phyloP scores from a whole-genome alignment of 2,113 vertebrate species.

The Eublepharis macularius region DNA sequence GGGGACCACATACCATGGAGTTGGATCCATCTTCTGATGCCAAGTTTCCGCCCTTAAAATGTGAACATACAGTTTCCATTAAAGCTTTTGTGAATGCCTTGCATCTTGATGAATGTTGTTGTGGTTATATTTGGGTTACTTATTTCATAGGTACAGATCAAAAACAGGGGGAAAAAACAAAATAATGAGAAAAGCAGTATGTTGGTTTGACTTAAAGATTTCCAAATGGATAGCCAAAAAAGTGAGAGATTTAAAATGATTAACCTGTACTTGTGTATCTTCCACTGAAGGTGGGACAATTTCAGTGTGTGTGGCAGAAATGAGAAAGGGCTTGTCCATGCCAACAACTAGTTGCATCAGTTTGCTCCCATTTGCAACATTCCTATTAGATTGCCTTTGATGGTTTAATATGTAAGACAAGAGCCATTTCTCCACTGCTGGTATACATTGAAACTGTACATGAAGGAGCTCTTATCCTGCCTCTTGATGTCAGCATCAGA shows the following conservation, averaged over 20 bases:
- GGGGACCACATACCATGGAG: conserved; percentile 19
- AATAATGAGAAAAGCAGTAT: conserved; percentile 8
- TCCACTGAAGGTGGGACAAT: background rate
- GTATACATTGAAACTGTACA: background rate
- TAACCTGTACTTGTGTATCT: background rate
- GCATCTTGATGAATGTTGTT: conserved; percentile 3
- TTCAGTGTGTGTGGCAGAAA: background rate
- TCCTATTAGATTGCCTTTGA: background rate
- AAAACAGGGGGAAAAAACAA: conserved; percentile 29
- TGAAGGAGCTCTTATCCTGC: background rate
- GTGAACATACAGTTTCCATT: conserved; percentile 28
- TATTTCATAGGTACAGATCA: conserved; percentile 3
- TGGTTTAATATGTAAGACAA: background rate
- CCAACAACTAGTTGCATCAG: background rate
- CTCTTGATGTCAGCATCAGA: background rate
- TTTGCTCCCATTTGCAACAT: background rate
- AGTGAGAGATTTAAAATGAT: background rate
- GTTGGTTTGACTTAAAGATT: background rate
- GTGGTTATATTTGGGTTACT: background rate
- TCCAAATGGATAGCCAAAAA: conserved; percentile 25
- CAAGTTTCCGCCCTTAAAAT: conserved; percentile 35
- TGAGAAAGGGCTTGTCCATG: background rate
- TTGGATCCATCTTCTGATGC: conserved; percentile 45
- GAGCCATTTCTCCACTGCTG: background rate
- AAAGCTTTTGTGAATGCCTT: background rate